These are phyloP conservation scores for Mactromeris polynyma DNA, from an alignment of 2,888 invertebrate genomes.

Conservation along the genomic window DNA sequence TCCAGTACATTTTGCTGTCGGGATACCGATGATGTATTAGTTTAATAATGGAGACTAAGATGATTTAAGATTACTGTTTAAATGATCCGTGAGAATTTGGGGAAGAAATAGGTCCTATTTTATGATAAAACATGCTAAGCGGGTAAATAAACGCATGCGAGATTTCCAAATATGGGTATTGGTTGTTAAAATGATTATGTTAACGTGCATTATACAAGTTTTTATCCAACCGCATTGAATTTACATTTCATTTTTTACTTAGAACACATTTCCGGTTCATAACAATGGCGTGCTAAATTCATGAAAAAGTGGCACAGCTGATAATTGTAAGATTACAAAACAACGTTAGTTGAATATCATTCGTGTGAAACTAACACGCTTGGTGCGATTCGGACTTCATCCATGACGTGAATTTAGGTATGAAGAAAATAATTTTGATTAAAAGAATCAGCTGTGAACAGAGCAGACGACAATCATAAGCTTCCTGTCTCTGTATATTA, in stretches of 20 bases:
- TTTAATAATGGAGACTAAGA: background rate
- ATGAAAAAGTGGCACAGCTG: background rate
- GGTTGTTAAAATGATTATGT: background rate
- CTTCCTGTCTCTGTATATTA: background rate
- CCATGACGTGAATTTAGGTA: background rate
- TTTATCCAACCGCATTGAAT: background rate
- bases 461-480: background rate
- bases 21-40: background rate
- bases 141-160: background rate
- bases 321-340: background rate
- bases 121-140: too few species aligned
- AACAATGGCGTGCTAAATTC: background rate
- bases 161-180: background rate
- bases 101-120: background rate
- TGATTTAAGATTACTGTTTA: background rate
- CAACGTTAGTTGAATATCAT: background rate
- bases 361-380: conserved; percentile 5
- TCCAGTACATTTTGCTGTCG: background rate
- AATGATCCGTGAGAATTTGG: background rate
- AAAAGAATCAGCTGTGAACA: background rate
- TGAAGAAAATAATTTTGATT: background rate
- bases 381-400: background rate
- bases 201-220: background rate
- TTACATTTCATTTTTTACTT: background rate
- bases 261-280: background rate